Percentiles rank a stretch among this genome's conserved stretches.
Evolutionary conservation across 1,140 invertebrate genomes (phyloP).

Genomic region (Thaumetopoea pityocampa): DNA sequence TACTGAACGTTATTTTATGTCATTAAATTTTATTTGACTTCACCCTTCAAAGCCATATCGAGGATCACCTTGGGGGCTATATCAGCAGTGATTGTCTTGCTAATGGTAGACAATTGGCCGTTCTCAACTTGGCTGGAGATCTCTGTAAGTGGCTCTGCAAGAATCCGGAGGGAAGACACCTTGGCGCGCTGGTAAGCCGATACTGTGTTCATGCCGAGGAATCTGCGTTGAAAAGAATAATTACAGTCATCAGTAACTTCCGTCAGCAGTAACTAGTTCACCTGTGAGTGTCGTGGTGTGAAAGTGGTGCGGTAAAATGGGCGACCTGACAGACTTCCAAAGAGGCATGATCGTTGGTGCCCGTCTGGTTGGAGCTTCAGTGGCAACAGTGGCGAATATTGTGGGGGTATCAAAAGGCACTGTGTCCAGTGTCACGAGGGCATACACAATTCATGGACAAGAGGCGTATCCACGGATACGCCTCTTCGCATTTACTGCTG

Average conservation of each 20-base stretch:
- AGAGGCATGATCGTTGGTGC: too few species aligned
- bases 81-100: conserved; percentile 70
- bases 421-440: too few species aligned
- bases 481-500: too few species aligned
- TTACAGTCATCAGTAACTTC: neutral
- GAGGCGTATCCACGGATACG: too few species aligned
- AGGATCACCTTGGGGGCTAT: conserved; percentile 60
- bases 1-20: conserved; percentile 2
- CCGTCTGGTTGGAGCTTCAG: too few species aligned
- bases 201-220: conserved; percentile 89
- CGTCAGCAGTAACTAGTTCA: neutral
- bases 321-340: too few species aligned
- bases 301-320: too few species aligned
- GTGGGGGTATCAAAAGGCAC: too few species aligned
- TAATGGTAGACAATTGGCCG: conserved; percentile 59
- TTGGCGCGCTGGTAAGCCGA: conserved; percentile 92
- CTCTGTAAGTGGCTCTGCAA: conserved; percentile 58
- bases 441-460: too few species aligned
- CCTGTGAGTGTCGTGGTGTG: too few species aligned
- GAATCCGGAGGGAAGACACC: conserved; percentile 90
- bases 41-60: conserved; percentile 53
- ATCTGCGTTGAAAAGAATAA: conserved; percentile 57
- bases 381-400: too few species aligned
- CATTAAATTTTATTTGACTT: conserved; percentile 13
- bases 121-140: conserved; percentile 19